A percentile compares a stretch with the other conserved stretches of the same genome.
Evolutionary conservation across 2,888 invertebrate species (phyloP).

Genomic region (Nineta flava): DNA sequence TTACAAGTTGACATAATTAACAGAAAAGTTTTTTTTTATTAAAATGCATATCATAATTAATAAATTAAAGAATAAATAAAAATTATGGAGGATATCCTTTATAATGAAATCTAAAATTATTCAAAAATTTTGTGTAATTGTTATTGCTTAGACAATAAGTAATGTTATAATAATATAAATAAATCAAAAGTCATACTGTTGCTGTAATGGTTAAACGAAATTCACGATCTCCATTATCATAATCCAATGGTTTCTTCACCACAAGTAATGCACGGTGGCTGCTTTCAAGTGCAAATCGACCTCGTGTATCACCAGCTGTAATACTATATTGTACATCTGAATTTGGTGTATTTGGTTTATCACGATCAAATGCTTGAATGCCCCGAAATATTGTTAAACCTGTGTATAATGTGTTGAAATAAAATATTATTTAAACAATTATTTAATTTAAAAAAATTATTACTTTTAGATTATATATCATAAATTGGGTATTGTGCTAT

Average conservation of each 20-base stretch:
- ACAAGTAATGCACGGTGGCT: slow-evolving; percentile 64
- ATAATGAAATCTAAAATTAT: too few species aligned
- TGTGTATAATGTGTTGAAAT: slow-evolving; percentile 21
- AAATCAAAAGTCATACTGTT: slow-evolving; percentile 35
- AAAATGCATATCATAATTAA: too few species aligned
- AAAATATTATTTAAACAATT: not conserved
- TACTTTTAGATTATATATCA: too few species aligned
- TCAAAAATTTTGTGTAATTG: too few species aligned
- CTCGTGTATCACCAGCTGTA: slow-evolving; percentile 49
- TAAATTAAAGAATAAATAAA: too few species aligned
- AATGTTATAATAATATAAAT: too few species aligned
- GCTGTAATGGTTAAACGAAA: slow-evolving; percentile 61
- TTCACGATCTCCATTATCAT: slow-evolving; percentile 62
- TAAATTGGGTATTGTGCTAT: too few species aligned
- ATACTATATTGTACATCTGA: slow-evolving; percentile 73
- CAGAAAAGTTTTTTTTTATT: too few species aligned
- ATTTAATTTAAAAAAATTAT: not conserved
- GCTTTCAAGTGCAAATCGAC: slow-evolving; percentile 64
- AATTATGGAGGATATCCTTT: too few species aligned
- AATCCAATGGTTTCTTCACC: slow-evolving; percentile 58
- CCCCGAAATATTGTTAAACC: slow-evolving; percentile 70
- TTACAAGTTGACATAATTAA: too few species aligned
- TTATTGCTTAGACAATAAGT: too few species aligned
- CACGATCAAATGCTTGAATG: slow-evolving; percentile 64
- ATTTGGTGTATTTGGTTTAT: slow-evolving; percentile 78